These are phyloP conservation scores for Holotrichia oblita DNA, from an alignment of 1,140 invertebrate genomes.

Conservation along the genomic window DNA sequence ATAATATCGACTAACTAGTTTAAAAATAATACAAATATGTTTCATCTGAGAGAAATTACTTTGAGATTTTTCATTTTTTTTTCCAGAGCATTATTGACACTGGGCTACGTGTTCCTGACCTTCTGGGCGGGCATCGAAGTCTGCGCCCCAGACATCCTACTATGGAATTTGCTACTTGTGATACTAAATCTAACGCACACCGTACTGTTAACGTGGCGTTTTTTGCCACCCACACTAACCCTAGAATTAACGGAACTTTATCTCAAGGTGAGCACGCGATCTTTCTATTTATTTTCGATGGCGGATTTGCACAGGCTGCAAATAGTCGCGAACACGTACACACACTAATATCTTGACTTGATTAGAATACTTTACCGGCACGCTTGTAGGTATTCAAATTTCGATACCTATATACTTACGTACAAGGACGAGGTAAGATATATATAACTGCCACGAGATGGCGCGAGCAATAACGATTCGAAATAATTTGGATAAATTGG, in stretches of 20 bases:
- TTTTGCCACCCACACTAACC: conserved; percentile 78
- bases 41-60: not conserved
- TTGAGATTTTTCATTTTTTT: not conserved
- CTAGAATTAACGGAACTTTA: conserved; percentile 82
- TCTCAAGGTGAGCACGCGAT: conserved; percentile 64
- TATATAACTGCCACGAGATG: too few species aligned
- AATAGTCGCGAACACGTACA: too few species aligned
- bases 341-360: too few species aligned
- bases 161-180: conserved; percentile 79
- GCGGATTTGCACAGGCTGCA: not conserved
- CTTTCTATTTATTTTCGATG: not conserved
- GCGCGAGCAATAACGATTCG: too few species aligned
- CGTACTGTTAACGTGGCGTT: conserved; percentile 73
- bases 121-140: conserved; percentile 84
- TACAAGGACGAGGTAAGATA: too few species aligned
- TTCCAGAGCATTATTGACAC: conserved; percentile 72
- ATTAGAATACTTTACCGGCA: too few species aligned
- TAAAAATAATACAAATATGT: not conserved
- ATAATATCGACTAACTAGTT: not conserved
- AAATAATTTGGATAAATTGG: too few species aligned
- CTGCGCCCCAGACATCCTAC: conserved; percentile 81
- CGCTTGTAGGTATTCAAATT: too few species aligned
- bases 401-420: too few species aligned
- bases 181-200: conserved; percentile 80
- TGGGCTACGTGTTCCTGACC: conserved; percentile 78